A percentile compares a stretch with the other conserved stretches of the same genome.
Conservation (phyloP, 2,797 vertebrate species). For the Monodelphis domestica region DNA sequence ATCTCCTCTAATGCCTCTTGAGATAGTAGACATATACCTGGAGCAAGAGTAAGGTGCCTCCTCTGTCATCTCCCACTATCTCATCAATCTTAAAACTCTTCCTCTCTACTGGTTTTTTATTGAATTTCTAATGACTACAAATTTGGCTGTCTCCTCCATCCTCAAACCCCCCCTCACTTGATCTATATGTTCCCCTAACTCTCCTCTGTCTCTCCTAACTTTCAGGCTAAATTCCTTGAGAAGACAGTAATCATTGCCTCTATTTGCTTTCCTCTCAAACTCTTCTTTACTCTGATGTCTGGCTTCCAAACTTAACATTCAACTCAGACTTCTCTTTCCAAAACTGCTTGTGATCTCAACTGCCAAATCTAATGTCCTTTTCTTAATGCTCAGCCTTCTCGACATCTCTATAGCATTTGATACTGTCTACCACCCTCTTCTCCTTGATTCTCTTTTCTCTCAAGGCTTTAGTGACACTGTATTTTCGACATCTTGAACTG, state of each 20-base stretch:
- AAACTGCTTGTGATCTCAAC: background rate
- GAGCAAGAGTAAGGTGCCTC: too few relatives aligned
- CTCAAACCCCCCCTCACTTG: background rate
- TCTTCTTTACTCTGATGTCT: background rate
- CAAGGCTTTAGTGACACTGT: background rate
- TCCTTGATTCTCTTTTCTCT: background rate
- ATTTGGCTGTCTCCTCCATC: background rate
- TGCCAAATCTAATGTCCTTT: background rate
- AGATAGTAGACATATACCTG: too few relatives aligned
- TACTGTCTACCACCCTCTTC: background rate
- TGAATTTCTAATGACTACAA: too few relatives aligned
- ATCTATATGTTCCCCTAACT: background rate
- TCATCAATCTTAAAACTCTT: background rate
- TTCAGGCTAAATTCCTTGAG: background rate
- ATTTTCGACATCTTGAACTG: too few relatives aligned
- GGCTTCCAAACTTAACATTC: background rate
- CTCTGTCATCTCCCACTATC: background rate
- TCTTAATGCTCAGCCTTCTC: background rate
- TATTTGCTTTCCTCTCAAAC: background rate
- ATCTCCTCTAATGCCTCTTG: too few relatives aligned
- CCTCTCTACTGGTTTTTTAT: background rate
- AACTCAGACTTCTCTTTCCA: background rate
- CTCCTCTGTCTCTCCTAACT: background rate
- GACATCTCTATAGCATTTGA: background rate
- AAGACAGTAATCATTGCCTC: background rate